Conservation (phyloP, 2,888 invertebrate genomes). For the Spialia ferax region DNA sequence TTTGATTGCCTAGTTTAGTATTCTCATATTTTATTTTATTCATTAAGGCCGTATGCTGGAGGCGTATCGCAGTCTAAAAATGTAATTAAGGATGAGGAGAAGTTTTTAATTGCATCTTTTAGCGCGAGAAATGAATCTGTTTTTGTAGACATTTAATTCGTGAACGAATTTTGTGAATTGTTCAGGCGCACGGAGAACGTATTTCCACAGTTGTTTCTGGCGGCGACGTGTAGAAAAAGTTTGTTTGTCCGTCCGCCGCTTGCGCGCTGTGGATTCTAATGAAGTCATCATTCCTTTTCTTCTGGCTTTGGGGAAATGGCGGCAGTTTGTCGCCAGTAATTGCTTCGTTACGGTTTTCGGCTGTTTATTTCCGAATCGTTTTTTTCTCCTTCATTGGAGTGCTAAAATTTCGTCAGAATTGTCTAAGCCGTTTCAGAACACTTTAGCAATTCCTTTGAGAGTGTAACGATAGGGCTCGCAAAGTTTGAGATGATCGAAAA, state of each 20-base stretch:
- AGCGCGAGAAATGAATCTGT: neutral
- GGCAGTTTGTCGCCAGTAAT: constrained; percentile 41
- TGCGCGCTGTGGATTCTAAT: constrained; percentile 34
- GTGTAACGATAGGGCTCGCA: neutral
- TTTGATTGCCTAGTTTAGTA: neutral
- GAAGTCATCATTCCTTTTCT: constrained; percentile 38
- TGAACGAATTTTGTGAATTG: constrained; percentile 12
- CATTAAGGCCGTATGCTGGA: neutral
- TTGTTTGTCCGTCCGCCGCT: constrained; percentile 16
- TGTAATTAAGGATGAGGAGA: neutral
- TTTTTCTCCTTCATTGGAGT: constrained; percentile 11
- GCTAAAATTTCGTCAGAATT: neutral
- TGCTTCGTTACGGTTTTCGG: constrained; percentile 43
- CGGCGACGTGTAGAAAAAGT: constrained; percentile 25
- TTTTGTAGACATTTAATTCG: constrained; percentile 8
- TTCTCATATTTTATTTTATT: neutral
- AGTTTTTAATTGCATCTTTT: neutral
- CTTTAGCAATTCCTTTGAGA: neutral
- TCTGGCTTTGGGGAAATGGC: constrained; percentile 21
- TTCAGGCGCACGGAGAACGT: constrained; percentile 2
- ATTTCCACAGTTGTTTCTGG: constrained; percentile 27
- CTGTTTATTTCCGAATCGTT: constrained; percentile 36
- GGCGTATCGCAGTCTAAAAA: neutral
- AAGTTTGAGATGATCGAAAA: neutral
- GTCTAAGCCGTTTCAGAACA: constrained; percentile 13